Evolutionary conservation across 1,140 invertebrate species (phyloP).

Genomic region (Drosophila cardini): DNA sequence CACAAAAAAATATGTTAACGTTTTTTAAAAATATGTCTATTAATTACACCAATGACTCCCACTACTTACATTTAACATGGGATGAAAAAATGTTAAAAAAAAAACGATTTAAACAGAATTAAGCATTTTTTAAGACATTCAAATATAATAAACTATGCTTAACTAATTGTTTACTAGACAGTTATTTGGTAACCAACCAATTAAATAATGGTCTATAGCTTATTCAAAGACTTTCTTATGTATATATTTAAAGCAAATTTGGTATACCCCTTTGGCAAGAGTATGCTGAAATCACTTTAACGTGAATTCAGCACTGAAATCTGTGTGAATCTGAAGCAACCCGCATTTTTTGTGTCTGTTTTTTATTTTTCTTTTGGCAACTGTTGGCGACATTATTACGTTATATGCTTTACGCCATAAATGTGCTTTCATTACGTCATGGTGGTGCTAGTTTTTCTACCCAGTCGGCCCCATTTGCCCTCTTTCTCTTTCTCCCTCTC

Average conservation of each 20-base stretch:
- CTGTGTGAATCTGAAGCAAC: constrained; percentile 3
- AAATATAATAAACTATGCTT: too few relatives aligned
- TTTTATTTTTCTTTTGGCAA: constrained; percentile 59
- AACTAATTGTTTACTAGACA: too few relatives aligned
- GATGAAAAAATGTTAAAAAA: too few relatives aligned
- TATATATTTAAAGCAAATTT: not conserved
- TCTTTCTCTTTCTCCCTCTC: not conserved
- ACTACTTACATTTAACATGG: too few relatives aligned
- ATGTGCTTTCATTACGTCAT: constrained; percentile 71
- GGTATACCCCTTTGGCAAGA: not conserved
- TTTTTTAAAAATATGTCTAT: too few relatives aligned
- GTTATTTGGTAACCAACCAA: too few relatives aligned
- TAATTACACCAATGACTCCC: too few relatives aligned
- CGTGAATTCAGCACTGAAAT: constrained; percentile 34
- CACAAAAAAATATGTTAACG: too few relatives aligned
- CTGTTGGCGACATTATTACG: constrained; percentile 81
- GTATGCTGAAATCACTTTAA: constrained; percentile 4
- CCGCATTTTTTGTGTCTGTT: constrained; percentile 15
- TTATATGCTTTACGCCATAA: constrained; percentile 80
- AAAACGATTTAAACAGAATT: too few relatives aligned
- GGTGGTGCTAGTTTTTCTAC: constrained; percentile 8
- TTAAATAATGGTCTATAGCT: too few relatives aligned
- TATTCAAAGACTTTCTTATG: too few relatives aligned
- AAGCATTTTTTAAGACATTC: too few relatives aligned
- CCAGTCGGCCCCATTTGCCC: not conserved